Conservation (phyloP, 2,888 invertebrate genomes). For the Eupithecia centaureata region DNA sequence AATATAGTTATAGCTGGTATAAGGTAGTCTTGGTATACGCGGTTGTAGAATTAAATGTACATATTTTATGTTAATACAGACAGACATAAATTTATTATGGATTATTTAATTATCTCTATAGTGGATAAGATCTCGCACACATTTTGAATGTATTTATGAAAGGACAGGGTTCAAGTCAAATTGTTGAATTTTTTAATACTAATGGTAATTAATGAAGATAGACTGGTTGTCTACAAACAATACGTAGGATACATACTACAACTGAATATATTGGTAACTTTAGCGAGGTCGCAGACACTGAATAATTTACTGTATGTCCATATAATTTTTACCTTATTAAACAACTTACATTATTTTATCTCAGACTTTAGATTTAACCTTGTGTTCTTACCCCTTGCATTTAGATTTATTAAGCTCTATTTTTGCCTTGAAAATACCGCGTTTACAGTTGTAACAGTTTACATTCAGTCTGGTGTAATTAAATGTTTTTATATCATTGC, state of each 20-base stretch:
- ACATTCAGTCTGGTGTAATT: slow-evolving; percentile 69
- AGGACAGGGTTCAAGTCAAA: too few relatives aligned
- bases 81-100: too few relatives aligned
- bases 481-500: slow-evolving; percentile 73
- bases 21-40: background rate
- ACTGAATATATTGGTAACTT: background rate
- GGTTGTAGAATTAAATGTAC: background rate
- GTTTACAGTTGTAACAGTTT: slow-evolving; percentile 60
- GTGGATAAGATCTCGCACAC: too few relatives aligned
- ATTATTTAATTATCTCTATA: too few relatives aligned
- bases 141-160: too few relatives aligned
- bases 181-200: too few relatives aligned
- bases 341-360: background rate
- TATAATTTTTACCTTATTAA: background rate
- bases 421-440: slow-evolving; percentile 50
- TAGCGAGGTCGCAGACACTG: slow-evolving; percentile 9
- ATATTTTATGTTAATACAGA: background rate
- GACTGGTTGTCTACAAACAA: background rate
- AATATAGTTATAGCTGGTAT: too few relatives aligned
- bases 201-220: too few relatives aligned
- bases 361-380: background rate
- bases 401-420: slow-evolving; percentile 60
- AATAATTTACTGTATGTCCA: slow-evolving; percentile 7
- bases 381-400: slow-evolving; percentile 3
- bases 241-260: background rate